Base-by-base conservation (phyloP, 1,140 invertebrate species). In the Anthonomus grandis region DNA sequence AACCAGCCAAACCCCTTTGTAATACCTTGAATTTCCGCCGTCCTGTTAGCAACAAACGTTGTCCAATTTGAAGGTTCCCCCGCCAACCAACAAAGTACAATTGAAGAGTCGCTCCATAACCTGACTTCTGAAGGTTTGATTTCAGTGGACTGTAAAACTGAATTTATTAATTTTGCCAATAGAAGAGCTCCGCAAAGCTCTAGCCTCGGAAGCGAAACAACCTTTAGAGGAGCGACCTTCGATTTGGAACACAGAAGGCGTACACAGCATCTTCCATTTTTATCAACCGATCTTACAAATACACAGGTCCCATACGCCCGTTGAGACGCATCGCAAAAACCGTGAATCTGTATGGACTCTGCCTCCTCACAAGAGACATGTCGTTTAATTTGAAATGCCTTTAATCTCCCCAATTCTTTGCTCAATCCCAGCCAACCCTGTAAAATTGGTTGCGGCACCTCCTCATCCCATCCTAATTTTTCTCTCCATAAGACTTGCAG, bases 321-420 rank as follows among this genome's bases (percentile, higher is more conserved):
- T 31, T 67, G 53, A 8, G 66, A 72, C 0, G 68, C 66, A 45
- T 76, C 74, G 10, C 62, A 65, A 38, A 75, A 76, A 0, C 70
- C 72, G 38, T 75, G 68, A 0, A 70, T 2, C 37, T 74, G 13
- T 34, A 64, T 22, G 10, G 12, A 4, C 1, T 17, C 44, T 15
- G 42, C 3, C 36, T 27, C 31, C 36, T 46, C 24, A 37, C 36
- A 41, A 21, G 42, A 17, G 3, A 24, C 38, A 23, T 57, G 46
- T 42, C 47, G 25, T 2, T 12, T 31, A 23, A 42, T 50, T 3
- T 22, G 41, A n/a, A 27, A 27, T n/a, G 6, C 27, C n/a, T 6
- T 31, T n/a, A 31, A 31, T n/a, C 27, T 31, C 27, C n/a, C 27
- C 6, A 31, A 31, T 8, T 31, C 27, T 8, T n/a, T 18, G 15